Base-by-base conservation (phyloP, 2,888 invertebrate species). In the Allophyes oxyacanthae region DNA sequence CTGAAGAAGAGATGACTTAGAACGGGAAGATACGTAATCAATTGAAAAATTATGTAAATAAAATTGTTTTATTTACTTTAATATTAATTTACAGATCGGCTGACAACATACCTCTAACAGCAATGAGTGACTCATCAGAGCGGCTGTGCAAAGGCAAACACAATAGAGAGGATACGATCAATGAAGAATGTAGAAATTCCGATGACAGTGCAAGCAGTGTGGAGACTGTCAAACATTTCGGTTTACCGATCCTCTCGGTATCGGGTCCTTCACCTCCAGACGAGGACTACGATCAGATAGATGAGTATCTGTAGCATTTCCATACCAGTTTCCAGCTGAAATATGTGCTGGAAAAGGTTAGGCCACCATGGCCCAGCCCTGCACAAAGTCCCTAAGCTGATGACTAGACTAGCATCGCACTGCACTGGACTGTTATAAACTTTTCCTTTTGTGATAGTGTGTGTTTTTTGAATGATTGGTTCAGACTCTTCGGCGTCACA, bases 201-300 rank as follows among this genome's bases (percentile, higher is more conserved):
- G 93, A 93, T 26, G 92, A 93, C 77, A 92, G 91, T 49, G 87
- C 20, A 20, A 4, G 92, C 51, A 93, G 93, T 69, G 88, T 93
- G 1, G 93, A 94, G 58, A 94, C 95, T 36, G 95, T 95, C 48
- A 92, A 92, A 71, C 96, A 96, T 76, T 96, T 96, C 65, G 96
- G 96, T 34, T 91, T 97, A 75, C 97, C 97, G 43, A 97, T 97
- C 75, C 95, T 97, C 6, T 97, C 97, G 20, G 95, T 97, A 26
- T 97, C 97, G 9, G 97, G 96, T n/a, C 97, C 97, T 0, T 97
- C 97, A 13, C 97, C 97, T 30, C 96, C 97, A 10, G 96, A 96
- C 75, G 97, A 97, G 74, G 96, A 96, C 77, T 94, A 95, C 50
- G 94, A 94, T 60, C 94, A 94, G 81, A 94, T 95, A 82, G 95